A percentile compares a stretch with the other conserved stretches of the same genome.
Conservation (phyloP, 2,888 invertebrate genomes). For the Diachrysia chrysitis region DNA sequence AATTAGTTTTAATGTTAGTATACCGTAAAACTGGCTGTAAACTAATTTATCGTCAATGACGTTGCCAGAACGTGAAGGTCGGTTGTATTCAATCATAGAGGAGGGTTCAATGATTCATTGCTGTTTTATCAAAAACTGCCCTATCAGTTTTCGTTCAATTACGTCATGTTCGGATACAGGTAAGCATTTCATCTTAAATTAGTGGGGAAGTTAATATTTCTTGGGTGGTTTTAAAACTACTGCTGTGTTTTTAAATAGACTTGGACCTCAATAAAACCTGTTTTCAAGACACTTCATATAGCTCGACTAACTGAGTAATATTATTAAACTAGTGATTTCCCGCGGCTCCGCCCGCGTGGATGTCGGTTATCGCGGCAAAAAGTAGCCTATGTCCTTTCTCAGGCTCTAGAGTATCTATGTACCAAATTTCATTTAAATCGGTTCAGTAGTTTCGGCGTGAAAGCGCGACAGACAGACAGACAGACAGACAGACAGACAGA, state of each 20-base stretch:
- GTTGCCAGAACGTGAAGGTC: constrained; percentile 30
- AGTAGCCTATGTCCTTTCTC: too few relatives aligned
- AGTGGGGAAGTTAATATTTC: background rate
- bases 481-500: too few relatives aligned
- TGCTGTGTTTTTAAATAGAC: background rate
- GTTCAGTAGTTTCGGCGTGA: too few relatives aligned
- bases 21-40: constrained; percentile 46
- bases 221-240: background rate
- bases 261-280: background rate
- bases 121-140: constrained; percentile 51
- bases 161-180: constrained; percentile 8
- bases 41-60: constrained; percentile 55
- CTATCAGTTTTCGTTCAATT: constrained; percentile 56
- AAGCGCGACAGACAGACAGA: too few relatives aligned
- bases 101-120: constrained; percentile 58
- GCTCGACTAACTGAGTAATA: background rate
- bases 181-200: background rate
- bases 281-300: background rate
- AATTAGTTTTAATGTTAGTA: constrained; percentile 57
- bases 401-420: too few relatives aligned
- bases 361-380: too few relatives aligned
- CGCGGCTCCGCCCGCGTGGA: too few relatives aligned
- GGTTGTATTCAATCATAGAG: constrained; percentile 48
- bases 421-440: too few relatives aligned
- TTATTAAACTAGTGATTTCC: too few relatives aligned